Conservation (phyloP, 2,888 invertebrate species). For the Heteromurus nitidus region DNA sequence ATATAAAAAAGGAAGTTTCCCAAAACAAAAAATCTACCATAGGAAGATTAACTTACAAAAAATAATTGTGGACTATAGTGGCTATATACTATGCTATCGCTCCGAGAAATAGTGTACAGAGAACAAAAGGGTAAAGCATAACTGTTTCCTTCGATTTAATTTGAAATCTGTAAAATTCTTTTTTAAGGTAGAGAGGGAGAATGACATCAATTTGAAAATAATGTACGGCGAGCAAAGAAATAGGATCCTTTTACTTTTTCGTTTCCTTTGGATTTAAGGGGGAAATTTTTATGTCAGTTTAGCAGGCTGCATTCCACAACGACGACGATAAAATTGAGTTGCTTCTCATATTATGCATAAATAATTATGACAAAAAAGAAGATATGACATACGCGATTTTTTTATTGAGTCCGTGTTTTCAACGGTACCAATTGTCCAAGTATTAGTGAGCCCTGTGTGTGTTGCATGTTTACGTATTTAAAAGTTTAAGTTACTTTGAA, state of each 20-base stretch:
- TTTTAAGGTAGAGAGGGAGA: too few relatives aligned
- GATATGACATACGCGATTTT: too few relatives aligned
- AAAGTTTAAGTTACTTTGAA: slow-evolving; percentile 5
- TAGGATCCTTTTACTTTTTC: too few relatives aligned
- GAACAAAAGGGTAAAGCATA: slow-evolving; percentile 1
- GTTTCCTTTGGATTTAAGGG: too few relatives aligned
- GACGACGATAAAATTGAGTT: too few relatives aligned
- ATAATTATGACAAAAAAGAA: too few relatives aligned
- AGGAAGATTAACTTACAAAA: slow-evolving; percentile 16
- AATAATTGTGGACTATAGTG: not conserved
- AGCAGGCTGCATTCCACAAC: slow-evolving; percentile 52
- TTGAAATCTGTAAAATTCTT: not conserved
- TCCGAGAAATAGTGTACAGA: slow-evolving; percentile 12
- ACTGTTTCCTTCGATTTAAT: not conserved
- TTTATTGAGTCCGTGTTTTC: too few relatives aligned
- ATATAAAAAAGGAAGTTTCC: slow-evolving; percentile 41
- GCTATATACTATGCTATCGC: slow-evolving; percentile 6
- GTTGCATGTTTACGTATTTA: not conserved
- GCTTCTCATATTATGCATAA: too few relatives aligned
- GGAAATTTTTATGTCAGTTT: too few relatives aligned
- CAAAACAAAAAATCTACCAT: slow-evolving; percentile 25
- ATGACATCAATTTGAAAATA: too few relatives aligned
- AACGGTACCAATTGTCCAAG: slow-evolving; percentile 28
- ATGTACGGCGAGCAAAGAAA: too few relatives aligned
- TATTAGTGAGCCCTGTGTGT: slow-evolving; percentile 36